Conservation (phyloP, 2,888 invertebrate genomes). For the Eutolmus rufibarbis region DNA sequence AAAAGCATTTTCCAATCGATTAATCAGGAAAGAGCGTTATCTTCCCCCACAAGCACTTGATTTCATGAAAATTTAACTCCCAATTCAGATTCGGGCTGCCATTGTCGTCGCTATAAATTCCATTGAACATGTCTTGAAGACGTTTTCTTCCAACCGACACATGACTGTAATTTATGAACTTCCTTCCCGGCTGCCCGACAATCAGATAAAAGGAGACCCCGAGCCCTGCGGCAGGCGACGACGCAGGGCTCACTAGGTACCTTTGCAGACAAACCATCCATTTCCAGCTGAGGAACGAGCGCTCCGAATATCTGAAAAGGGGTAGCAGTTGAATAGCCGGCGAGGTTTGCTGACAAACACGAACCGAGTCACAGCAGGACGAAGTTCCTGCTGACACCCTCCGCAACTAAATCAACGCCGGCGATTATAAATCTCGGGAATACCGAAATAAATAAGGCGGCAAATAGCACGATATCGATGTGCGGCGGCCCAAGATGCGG, state of each 20-base stretch:
- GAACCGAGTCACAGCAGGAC: conserved; percentile 46
- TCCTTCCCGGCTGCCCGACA: conserved; percentile 47
- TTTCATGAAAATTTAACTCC: conserved; percentile 44
- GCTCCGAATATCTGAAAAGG: neutral
- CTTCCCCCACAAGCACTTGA: conserved; percentile 17
- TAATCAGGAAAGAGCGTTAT: conserved; percentile 25
- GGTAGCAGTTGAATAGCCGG: neutral
- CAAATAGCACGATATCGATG: conserved; percentile 38
- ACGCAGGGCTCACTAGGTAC: neutral
- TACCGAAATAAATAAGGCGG: conserved; percentile 46
- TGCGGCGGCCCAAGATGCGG: conserved; percentile 24
- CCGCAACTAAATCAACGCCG: conserved; percentile 46
- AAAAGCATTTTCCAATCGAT: conserved; percentile 37
- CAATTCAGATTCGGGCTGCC: conserved; percentile 42
- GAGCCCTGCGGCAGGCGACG: neutral
- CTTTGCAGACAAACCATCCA: conserved; percentile 25
- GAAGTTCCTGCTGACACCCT: conserved; percentile 48
- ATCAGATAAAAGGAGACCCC: conserved; percentile 43
- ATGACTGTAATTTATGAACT: conserved; percentile 48
- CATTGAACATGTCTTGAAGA: conserved; percentile 44
- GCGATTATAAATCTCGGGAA: conserved; percentile 47
- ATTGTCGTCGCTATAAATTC: conserved; percentile 47
- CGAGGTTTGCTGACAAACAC: conserved; percentile 38
- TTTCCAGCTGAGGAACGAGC: neutral
- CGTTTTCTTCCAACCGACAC: conserved; percentile 40